A percentile compares a stretch with the other conserved stretches of the same genome.
phyloP scores from a whole-genome alignment of 1,140 invertebrate species.

The Hyles vespertilio region DNA sequence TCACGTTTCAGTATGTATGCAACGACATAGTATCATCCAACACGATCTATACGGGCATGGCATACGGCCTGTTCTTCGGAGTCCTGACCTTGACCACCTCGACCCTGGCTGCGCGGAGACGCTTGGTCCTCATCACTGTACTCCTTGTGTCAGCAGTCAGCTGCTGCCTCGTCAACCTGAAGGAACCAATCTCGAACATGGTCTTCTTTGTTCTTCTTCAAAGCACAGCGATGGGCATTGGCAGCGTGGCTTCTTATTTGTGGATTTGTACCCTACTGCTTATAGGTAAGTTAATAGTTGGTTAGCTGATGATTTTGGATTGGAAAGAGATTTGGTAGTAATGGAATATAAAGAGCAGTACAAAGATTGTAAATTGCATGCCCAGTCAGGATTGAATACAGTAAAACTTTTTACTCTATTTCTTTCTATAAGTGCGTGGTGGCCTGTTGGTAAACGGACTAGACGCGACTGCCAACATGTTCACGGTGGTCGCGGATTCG shows the following conservation, averaged over 20 bases:
- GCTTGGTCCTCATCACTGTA: conserved; percentile 22
- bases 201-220: conserved; percentile 36
- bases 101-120: conserved; percentile 21
- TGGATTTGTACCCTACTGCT: conserved; percentile 42
- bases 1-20: conserved; percentile 28
- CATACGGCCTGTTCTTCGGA: conserved; percentile 27
- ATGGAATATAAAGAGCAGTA: too few species aligned
- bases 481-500: too few species aligned
- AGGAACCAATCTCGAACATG: conserved; percentile 31
- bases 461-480: too few species aligned
- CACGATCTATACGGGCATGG: conserved; percentile 32
- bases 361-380: too few species aligned
- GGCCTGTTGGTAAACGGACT: too few species aligned
- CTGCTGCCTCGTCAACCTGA: conserved; percentile 26
- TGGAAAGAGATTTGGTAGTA: too few species aligned
- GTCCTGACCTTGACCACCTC: conserved; percentile 18
- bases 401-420: too few species aligned
- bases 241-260: conserved; percentile 32
- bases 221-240: conserved; percentile 29
- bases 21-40: conserved; percentile 29
- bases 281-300: conserved; percentile 35
- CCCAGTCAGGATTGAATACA: too few species aligned
- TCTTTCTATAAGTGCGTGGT: too few species aligned
- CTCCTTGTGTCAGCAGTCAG: conserved; percentile 27
- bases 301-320: too few species aligned